A percentile compares a stretch with the other conserved stretches of the same genome.
Conservation (phyloP, 2,888 invertebrate genomes). For the Ormyrus pomaceus region DNA sequence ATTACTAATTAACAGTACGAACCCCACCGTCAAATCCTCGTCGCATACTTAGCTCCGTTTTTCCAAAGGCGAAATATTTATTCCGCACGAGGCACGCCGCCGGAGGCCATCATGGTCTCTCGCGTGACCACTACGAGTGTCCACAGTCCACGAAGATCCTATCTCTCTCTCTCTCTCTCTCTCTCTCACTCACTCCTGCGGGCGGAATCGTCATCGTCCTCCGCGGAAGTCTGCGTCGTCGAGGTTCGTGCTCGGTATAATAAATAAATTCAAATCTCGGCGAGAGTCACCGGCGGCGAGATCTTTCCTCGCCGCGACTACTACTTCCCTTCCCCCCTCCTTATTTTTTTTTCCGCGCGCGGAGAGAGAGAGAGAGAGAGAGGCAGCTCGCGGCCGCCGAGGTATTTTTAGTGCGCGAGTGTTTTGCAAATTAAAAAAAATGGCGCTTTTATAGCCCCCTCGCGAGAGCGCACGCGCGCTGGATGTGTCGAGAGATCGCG, state of each 20-base stretch:
- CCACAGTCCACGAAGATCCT: neutral
- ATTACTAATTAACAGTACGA: no score
- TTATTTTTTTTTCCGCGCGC: neutral
- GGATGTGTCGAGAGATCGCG: no score
- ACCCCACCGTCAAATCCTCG: no score
- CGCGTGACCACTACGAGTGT: slow-evolving; percentile 35
- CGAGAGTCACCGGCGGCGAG: neutral
- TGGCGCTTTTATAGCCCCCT: no score
- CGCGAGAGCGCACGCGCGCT: no score
- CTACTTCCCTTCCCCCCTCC: neutral
- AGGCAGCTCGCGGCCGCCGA: no score
- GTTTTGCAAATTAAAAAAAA: no score
- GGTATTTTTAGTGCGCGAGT: no score
- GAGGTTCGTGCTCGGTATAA: slow-evolving; percentile 51
- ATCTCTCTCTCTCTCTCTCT: slow-evolving; percentile 15
- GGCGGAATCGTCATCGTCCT: neutral
- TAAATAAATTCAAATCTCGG: slow-evolving; percentile 53
- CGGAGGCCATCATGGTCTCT: neutral
- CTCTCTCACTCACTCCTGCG: neutral
- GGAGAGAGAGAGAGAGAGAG: no score
- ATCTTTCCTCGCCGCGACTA: slow-evolving; percentile 1
- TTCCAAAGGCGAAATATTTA: no score
- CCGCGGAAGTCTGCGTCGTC: slow-evolving; percentile 42
- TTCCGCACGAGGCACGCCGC: no score
- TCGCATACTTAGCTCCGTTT: no score